A percentile compares a stretch with the other conserved stretches of the same genome.
Conservation (phyloP, 2,888 invertebrate species). For the Coremacera marginata region DNA sequence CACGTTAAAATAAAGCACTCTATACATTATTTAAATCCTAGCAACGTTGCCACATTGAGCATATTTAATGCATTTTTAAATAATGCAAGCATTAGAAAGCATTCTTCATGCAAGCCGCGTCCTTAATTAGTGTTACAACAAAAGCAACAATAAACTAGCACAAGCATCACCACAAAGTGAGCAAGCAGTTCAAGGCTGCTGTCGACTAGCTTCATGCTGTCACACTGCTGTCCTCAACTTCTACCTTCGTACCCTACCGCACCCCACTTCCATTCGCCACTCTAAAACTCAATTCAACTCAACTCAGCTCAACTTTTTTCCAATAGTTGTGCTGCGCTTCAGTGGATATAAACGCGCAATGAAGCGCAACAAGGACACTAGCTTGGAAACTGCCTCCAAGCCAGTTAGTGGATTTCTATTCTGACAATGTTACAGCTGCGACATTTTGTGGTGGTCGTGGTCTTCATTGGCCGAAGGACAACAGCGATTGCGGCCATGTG, state of each 20-base stretch:
- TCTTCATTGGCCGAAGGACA: background rate
- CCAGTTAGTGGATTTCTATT: slow-evolving; percentile 9
- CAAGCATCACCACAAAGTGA: background rate
- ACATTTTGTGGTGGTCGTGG: slow-evolving; percentile 30
- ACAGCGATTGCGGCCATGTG: background rate
- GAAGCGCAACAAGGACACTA: background rate
- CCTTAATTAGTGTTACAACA: slow-evolving; percentile 22
- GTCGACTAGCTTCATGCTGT: background rate
- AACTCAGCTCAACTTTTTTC: no score
- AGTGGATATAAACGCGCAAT: background rate
- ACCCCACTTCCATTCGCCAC: no score
- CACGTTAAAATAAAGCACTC: no score
- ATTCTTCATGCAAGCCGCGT: background rate
- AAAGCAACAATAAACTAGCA: background rate
- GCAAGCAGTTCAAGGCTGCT: slow-evolving; percentile 27
- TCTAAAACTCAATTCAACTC: no score
- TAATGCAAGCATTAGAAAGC: background rate
- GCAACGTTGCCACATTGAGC: no score
- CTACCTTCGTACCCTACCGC: background rate
- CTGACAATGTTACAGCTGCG: slow-evolving; percentile 21
- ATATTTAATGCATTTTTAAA: no score
- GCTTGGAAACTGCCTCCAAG: background rate
- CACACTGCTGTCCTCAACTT: background rate
- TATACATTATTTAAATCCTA: no score
- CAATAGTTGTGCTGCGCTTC: background rate